A percentile compares a stretch with the other conserved stretches of the same genome.
phyloP scores from a whole-genome alignment of 2,113 vertebrate species.

The Acrocephalus kingi region DNA sequence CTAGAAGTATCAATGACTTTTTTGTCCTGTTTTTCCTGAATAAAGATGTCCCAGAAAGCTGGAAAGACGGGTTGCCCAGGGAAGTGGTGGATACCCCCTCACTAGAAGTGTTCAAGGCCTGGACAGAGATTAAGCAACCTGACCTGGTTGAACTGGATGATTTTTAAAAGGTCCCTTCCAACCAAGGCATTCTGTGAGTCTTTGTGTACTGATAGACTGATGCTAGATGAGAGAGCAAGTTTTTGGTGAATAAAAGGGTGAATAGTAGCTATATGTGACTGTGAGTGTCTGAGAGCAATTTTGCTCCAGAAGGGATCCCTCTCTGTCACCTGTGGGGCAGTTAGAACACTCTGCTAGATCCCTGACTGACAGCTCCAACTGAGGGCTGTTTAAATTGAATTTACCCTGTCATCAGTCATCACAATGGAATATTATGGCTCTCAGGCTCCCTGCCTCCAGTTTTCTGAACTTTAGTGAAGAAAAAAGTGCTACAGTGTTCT shows the following conservation, averaged over 20 bases:
- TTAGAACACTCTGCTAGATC: background rate
- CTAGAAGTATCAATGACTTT: background rate
- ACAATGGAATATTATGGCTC: background rate
- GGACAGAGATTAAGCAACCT: background rate
- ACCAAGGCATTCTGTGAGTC: background rate
- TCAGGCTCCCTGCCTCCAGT: background rate
- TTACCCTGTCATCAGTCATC: background rate
- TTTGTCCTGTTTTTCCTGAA: background rate
- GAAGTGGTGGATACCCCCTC: background rate
- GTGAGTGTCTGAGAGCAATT: background rate
- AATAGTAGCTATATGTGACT: background rate
- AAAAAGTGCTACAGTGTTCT: background rate
- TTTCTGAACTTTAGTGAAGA: background rate
- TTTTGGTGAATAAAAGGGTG: background rate
- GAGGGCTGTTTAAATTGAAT: background rate
- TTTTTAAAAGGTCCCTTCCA: background rate
- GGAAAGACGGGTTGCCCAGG: background rate
- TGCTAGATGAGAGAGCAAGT: background rate
- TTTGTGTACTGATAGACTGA: background rate
- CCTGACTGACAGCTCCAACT: background rate
- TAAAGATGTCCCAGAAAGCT: background rate
- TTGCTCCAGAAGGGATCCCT: background rate
- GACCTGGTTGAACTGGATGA: background rate
- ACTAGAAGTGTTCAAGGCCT: background rate
- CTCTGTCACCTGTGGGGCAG: accelerated